Evolutionary conservation across 2,888 invertebrate species (phyloP), one percentile per base, ranked within the genome.

Genomic region (Gonocerus acuteangulatus): DNA sequence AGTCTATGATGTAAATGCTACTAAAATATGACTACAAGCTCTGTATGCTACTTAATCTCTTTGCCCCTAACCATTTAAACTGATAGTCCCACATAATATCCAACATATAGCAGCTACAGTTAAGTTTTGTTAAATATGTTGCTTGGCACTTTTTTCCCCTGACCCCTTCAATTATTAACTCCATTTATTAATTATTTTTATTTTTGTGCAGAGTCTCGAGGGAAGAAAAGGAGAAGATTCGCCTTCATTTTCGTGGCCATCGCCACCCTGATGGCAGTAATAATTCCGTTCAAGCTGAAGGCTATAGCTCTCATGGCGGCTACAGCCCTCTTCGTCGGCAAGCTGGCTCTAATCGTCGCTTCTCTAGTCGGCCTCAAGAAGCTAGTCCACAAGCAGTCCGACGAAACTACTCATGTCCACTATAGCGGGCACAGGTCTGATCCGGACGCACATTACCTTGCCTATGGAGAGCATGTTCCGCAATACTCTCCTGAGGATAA

Each of bases 311-410:
- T 87, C 62, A 76, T 90, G 27, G 89, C 89, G 2, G 89, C 89
- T 7, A 89, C 89, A 71, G 90, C 90, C 0, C 72, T 90, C 19
- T 86, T 89, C 85, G 87, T 89, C 0, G 88, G 86, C 4, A 72
- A 90, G 65, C 83, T 90, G 81, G 88, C 90, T 0, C 77, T 90
- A 0, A 82, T 89, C 67, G 75, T 90, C 0, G 87, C 90, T 0
- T 86, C 84, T 0, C 82, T 89, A 64, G 80, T 89, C n/a, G 66
- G 64, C 11, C 64, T 66, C 18, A 66, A 64, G 59, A 66, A 66
- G 48, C 45, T 66, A 32, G 63, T 63, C 49, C 32, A 32, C 2
- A 61, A 61, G 27, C 56, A 51, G 21, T 32, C 39, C n/a, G 64
- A 66, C 27, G 66, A 66, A 47, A 60, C 61, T 15, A 66, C 66